These are phyloP conservation scores for Hormaphis cornu DNA, from an alignment of 1,140 invertebrate species.

Conservation along the genomic window DNA sequence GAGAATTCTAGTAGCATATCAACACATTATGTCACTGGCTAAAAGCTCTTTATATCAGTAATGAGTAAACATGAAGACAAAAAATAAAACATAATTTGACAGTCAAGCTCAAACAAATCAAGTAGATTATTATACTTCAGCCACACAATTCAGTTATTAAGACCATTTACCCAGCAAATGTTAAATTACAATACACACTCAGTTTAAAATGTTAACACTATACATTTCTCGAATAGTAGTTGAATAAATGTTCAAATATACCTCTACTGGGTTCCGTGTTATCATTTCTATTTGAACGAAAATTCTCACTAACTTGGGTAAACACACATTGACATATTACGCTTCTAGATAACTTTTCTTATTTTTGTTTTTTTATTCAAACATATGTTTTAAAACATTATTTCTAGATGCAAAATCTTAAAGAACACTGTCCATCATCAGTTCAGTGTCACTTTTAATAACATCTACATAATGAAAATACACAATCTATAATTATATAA, in stretches of 20 bases:
- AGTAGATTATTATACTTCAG: too few species aligned
- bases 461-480: slow-evolving; percentile 48
- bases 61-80: too few species aligned
- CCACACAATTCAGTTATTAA: too few species aligned
- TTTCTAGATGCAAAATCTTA: slow-evolving; percentile 78
- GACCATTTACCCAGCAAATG: too few species aligned
- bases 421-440: slow-evolving; percentile 76
- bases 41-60: too few species aligned
- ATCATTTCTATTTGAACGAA: slow-evolving; percentile 67
- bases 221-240: too few species aligned
- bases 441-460: slow-evolving; percentile 52
- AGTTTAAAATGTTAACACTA: too few species aligned
- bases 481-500: slow-evolving; percentile 23
- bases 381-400: slow-evolving; percentile 65
- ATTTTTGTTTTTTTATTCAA: slow-evolving; percentile 70
- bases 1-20: too few species aligned
- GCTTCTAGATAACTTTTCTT: slow-evolving; percentile 76
- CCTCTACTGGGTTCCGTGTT: slow-evolving; percentile 51
- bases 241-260: too few species aligned
- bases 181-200: too few species aligned
- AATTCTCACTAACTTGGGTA: slow-evolving; percentile 78
- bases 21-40: too few species aligned
- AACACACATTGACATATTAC: slow-evolving; percentile 82
- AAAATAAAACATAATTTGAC: not conserved
- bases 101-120: too few species aligned